Base-by-base conservation (phyloP, 2,797 vertebrate species). In the Myotis planiceps region DNA sequence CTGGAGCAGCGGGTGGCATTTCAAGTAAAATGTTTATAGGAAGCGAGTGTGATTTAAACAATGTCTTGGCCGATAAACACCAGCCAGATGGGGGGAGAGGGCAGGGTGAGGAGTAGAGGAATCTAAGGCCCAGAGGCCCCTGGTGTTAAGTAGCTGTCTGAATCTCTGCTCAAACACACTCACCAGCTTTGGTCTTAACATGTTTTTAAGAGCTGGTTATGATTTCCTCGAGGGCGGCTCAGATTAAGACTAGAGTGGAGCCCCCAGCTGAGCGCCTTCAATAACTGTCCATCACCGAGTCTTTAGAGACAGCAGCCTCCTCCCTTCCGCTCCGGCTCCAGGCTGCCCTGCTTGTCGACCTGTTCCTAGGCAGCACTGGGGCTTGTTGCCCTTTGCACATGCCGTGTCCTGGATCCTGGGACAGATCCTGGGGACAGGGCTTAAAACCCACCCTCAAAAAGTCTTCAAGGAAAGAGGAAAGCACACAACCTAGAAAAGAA, bases 41-140 rank as follows among this genome's bases (percentile, higher is more conserved):
- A 97, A 96, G 95, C 1, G 92, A 97, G 69, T 82, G 83, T 97
- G 98, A 98, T 97, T 98, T 98, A 98, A 98, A 97, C 97, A 98
- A 97, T 39, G 91, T 95, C 65, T 96, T 95, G 94, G 94, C 90
- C 5, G 58, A 97, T 96, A 97, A 97, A 96, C 95, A 88, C 83
- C 74, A 82, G 87, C 51, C 92, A 86, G 96, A 90, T 79, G 34
- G 2, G 78, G 92, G 85, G 92, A 85, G 94, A 93, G 78, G 92
- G 93, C 87, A 80, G 85, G 60, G 78, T 12, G 15, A 87, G 68
- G 66, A 69, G 71, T 42, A n/a, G 87, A 89, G 88, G 94, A 94
- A 92, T 97, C 96, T 94, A 88, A 96, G 96, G 92, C 97, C 96
- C 9, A 3, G 95, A 94, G 95, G 96, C 95, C 96, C 95, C 90